A percentile compares a stretch with the other conserved stretches of the same genome.
These are phyloP conservation scores for Melolontha melolontha DNA, from an alignment of 2,888 invertebrate genomes.

Conservation along the genomic window DNA sequence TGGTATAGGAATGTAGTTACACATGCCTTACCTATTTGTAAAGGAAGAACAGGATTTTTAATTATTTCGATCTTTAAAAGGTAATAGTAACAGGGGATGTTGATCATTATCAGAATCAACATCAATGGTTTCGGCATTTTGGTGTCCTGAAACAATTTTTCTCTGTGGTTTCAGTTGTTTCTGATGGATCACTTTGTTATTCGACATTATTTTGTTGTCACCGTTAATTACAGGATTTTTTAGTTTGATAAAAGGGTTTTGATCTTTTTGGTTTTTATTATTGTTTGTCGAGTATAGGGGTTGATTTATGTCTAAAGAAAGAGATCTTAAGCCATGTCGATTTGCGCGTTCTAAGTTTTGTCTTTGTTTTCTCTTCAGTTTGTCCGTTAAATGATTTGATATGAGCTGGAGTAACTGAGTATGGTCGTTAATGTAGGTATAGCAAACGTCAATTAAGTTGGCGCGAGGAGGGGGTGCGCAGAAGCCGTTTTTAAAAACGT, in stretches of 20 bases:
- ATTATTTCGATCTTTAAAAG: not conserved
- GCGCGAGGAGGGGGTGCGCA: too few relatives aligned
- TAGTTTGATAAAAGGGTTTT: not conserved
- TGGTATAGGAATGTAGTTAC: too few relatives aligned
- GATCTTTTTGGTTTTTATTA: not conserved
- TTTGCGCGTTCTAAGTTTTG: slow-evolving; percentile 20
- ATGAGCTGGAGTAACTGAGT: slow-evolving; percentile 18
- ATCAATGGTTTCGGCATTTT: not conserved
- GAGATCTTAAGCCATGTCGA: slow-evolving; percentile 9
- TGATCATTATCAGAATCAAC: slow-evolving; percentile 7
- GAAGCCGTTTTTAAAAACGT: too few relatives aligned
- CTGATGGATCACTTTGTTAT: slow-evolving; percentile 9
- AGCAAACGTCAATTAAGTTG: too few relatives aligned
- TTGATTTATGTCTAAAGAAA: slow-evolving; percentile 7
- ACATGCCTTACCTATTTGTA: too few relatives aligned
- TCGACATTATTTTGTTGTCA: slow-evolving; percentile 11
- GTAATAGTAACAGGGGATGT: not conserved
- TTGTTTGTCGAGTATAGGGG: slow-evolving; percentile 5
- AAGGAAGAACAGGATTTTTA: too few relatives aligned
- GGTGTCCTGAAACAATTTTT: slow-evolving; percentile 11
- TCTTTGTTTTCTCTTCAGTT: slow-evolving; percentile 13
- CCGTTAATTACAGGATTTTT: not conserved
- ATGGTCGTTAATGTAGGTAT: slow-evolving; percentile 34
- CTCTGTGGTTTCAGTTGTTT: slow-evolving; percentile 7
- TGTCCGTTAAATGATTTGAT: slow-evolving; percentile 21